Evolutionary conservation across 2,113 vertebrate genomes (phyloP).

Genomic region (Tupaia tana): DNA sequence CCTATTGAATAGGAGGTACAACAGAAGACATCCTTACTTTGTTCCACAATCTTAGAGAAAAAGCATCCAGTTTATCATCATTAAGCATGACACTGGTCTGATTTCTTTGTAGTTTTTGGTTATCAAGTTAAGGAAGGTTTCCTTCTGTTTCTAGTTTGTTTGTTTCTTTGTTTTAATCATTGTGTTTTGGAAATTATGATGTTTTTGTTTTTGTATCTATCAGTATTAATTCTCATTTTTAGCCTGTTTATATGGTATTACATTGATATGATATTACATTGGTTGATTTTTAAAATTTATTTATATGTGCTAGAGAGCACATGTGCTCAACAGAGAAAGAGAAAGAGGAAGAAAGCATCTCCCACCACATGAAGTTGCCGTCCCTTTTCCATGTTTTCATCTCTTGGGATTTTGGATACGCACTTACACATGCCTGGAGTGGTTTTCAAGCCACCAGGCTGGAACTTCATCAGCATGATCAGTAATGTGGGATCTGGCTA

Average conservation of each 20-base stretch:
- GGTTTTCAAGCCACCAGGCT: too few species aligned
- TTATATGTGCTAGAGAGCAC: too few species aligned
- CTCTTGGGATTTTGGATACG: too few species aligned
- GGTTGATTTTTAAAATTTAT: not conserved
- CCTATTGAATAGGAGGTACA: not conserved
- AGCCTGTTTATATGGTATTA: not conserved
- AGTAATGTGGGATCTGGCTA: too few species aligned
- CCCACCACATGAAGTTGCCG: too few species aligned
- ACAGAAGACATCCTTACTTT: not conserved
- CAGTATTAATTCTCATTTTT: slow-evolving; percentile 3
- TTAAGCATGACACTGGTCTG: not conserved
- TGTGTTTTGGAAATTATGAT: not conserved
- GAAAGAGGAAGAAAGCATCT: too few species aligned
- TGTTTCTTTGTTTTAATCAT: not conserved
- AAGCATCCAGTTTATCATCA: not conserved
- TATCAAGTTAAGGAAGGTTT: not conserved
- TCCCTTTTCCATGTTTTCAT: too few species aligned
- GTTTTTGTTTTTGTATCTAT: not conserved
- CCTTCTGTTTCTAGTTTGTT: not conserved
- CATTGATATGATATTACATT: not conserved
- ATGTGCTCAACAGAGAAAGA: too few species aligned
- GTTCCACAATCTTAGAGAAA: not conserved
- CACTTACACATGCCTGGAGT: too few species aligned
- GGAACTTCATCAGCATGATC: too few species aligned
- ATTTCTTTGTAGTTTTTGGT: not conserved